Conservation (phyloP, 2,113 vertebrate genomes). For the Myotis brandtii region DNA sequence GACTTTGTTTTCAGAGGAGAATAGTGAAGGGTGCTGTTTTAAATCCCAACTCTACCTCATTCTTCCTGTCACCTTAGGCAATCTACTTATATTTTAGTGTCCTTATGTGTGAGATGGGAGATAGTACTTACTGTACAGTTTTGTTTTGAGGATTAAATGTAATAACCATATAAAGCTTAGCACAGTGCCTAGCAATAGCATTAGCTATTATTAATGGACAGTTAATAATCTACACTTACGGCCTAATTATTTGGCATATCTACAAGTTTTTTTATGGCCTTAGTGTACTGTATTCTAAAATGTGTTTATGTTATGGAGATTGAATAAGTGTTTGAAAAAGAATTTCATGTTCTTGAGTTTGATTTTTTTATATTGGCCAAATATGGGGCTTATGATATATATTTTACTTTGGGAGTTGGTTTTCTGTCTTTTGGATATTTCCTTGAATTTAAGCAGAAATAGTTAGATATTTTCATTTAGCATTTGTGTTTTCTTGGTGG, state of each 20-base stretch:
- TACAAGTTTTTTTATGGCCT: neutral
- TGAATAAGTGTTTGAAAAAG: neutral
- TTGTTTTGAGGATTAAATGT: conserved; percentile 53
- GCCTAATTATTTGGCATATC: neutral
- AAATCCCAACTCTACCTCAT: neutral
- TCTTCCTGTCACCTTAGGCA: conserved; percentile 13
- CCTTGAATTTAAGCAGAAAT: neutral
- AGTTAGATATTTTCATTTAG: conserved; percentile 46
- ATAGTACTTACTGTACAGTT: neutral
- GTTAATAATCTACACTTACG: neutral
- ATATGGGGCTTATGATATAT: neutral
- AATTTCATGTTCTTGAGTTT: conserved; percentile 19
- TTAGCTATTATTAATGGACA: neutral
- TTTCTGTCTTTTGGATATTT: conserved; percentile 36
- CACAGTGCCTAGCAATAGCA: neutral
- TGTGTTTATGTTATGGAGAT: conserved; percentile 24
- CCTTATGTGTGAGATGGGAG: neutral
- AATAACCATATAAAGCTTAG: conserved; percentile 8
- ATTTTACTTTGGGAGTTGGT: neutral
- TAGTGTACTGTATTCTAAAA: neutral
- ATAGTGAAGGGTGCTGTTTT: neutral
- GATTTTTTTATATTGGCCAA: neutral
- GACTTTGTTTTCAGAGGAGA: neutral
- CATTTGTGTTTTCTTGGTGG: conserved; percentile 27
- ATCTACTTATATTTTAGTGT: neutral